Conservation (phyloP, 1,140 invertebrate genomes). For the Rhagoletis pomonella region DNA sequence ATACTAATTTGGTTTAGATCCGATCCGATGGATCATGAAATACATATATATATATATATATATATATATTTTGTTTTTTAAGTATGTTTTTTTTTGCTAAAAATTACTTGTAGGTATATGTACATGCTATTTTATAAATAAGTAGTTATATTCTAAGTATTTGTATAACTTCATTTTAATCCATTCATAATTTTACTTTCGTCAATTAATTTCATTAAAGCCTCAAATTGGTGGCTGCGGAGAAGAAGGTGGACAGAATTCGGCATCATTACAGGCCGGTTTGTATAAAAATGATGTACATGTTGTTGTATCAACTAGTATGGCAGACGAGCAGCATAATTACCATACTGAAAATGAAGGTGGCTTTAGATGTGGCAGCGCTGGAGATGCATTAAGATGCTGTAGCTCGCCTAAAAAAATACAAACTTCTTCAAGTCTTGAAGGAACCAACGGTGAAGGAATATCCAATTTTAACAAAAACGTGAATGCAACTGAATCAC, state of each 20-base stretch:
- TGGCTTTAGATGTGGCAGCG: neutral
- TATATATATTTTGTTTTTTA: too few relatives aligned
- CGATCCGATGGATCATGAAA: too few relatives aligned
- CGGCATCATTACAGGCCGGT: neutral
- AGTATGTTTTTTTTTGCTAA: too few relatives aligned
- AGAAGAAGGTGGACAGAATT: neutral
- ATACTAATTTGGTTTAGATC: too few relatives aligned
- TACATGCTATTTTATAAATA: too few relatives aligned
- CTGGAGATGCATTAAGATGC: neutral
- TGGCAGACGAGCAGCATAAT: conserved; percentile 37
- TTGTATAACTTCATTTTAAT: too few relatives aligned
- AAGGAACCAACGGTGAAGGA: neutral
- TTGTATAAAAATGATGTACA: neutral
- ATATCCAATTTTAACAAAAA: conserved; percentile 58
- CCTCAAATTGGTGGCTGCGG: conserved; percentile 19
- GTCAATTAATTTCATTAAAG: neutral
- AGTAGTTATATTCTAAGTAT: too few relatives aligned
- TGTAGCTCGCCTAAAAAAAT: conserved; percentile 8
- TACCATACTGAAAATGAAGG: neutral
- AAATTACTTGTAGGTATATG: too few relatives aligned
- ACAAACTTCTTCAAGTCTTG: neutral
- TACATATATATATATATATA: too few relatives aligned
- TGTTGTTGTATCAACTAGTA: neutral
- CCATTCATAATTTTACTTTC: too few relatives aligned
- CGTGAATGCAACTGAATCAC: conserved; percentile 7